Base-by-base conservation (phyloP, 2,113 vertebrate species). In the Poicephalus gulielmi region DNA sequence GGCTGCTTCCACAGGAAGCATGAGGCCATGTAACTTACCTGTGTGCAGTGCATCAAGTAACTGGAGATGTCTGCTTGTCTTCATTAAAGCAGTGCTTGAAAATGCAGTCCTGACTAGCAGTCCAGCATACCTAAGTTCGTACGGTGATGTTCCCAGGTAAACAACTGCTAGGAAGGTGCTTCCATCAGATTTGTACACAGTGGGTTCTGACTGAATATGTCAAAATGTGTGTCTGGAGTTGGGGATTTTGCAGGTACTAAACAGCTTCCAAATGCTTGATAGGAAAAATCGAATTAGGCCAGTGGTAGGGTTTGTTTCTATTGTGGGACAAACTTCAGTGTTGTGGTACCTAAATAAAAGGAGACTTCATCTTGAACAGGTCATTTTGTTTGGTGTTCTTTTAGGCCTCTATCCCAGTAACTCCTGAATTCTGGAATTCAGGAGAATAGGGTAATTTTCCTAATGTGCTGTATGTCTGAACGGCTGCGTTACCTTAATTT, bases 41-140 rank as follows among this genome's bases (percentile, higher is more conserved):
- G 47, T 0, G 0, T 3, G 7, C 78, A 33, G 0, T 16, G 30
- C 33, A 4, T 35, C 3, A 2, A 4, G 62, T 49, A 37, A 9
- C 13, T 82, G 62, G 27, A 62, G 49, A 18, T 44, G 68, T 25
- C 30, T 55, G 52, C 60, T 53, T 53, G 30, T n/a, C 50, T 50
- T 28, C 3, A 6, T 67, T 52, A 63, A 49, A 70, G 50, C 28
- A 39, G 5, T 18, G 11, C 24, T 79, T 80, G 46, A n/a, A 35
- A 80, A 33, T 20, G 27, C 23, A 66, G 35, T 49, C n/a, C 9
- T 24, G 46, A 23, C 25, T 46, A 35, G 17, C 10, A 62, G 20
- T 60, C 10, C 49, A 46, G 3, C 0, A 6, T 18, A 10, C 23
- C 81, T 31, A 27, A 53, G 50, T 17, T 80, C 31, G 12, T 41